phyloP scores from a whole-genome alignment of 1,140 invertebrate genomes.

The Eupristina koningsbergeri region DNA sequence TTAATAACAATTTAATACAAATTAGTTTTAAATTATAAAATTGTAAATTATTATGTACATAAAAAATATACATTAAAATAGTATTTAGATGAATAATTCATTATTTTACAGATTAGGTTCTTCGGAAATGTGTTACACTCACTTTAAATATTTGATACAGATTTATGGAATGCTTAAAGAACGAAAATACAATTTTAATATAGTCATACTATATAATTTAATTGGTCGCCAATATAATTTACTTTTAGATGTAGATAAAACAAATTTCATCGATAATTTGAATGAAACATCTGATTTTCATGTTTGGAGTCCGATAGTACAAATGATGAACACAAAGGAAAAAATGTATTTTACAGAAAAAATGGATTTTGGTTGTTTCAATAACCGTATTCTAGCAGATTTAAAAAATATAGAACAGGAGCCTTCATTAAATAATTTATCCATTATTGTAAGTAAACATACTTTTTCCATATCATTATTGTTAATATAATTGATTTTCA shows the following conservation, averaged over 20 bases:
- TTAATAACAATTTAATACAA: too few species aligned
- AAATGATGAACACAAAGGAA: constrained; percentile 9
- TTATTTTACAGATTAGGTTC: constrained; percentile 60
- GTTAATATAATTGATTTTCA: not conserved
- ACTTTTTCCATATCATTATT: not conserved
- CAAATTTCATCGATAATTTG: constrained; percentile 54
- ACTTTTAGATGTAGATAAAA: constrained; percentile 57
- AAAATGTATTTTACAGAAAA: constrained; percentile 8
- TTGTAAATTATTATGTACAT: not conserved
- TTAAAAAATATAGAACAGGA: constrained; percentile 39
- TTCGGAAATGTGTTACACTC: constrained; percentile 59
- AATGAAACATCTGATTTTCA: constrained; percentile 47
- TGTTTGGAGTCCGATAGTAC: not conserved
- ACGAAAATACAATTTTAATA: constrained; percentile 57
- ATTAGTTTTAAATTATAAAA: too few species aligned
- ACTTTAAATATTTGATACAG: constrained; percentile 62
- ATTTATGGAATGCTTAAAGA: constrained; percentile 56
- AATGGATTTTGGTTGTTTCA: constrained; percentile 26
- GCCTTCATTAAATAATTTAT: constrained; percentile 38
- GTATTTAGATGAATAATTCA: not conserved
- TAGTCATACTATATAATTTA: constrained; percentile 58
- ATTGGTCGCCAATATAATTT: constrained; percentile 61
- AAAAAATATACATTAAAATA: not conserved
- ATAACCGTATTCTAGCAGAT: constrained; percentile 29
- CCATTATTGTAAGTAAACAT: not conserved